Base-by-base conservation (phyloP, 2,113 vertebrate species). In the Callionymus lyra region DNA sequence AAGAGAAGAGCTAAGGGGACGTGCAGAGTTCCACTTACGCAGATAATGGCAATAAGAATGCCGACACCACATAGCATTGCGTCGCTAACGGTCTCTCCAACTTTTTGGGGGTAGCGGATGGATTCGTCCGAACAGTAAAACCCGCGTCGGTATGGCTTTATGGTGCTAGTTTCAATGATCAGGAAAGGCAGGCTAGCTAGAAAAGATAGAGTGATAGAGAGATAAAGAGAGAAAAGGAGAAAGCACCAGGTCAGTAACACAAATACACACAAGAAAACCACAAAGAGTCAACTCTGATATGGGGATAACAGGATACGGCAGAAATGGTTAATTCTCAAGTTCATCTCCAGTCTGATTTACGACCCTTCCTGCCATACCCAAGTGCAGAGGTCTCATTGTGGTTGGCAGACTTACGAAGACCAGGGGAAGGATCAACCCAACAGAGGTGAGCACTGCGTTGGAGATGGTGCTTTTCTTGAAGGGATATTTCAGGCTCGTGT, bases 141-240 rank as follows among this genome's bases (percentile, higher is more conserved):
- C 59, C 84, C 83, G 44, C 84, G 83, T 65, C 90, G 91, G 81
- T 95, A 97, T 45, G 94, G 92, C 52, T 87, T 84, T 72, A 98
- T 91, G 85, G 89, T 91, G 90, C 92, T 97, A 27, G 93, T 92
- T 88, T 97, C 94, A 51, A 97, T 96, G 84, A 98, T 92, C 86
- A 98, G 87, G 87, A 98, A 97, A 72, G 95, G 95, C 72, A 98
- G 87, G 76, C 88, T 90, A 50, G 94, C 94, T 98, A 85, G 70
- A 74, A 68, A 74, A 80, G 6, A 63, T 62, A 83, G 41, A 44
- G 18, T 70, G 44, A 63, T 42, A 65, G 47, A 66, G 45, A 80
- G 77, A 62, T 63, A 35, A 51, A 49, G 41, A 46, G 72, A 63
- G 65, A 14, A 38, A 54, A 45, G 71, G 53, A 63, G 62, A 67